These are phyloP conservation scores for Chamaea fasciata DNA, from an alignment of 2,113 vertebrate species.

Conservation along the genomic window DNA sequence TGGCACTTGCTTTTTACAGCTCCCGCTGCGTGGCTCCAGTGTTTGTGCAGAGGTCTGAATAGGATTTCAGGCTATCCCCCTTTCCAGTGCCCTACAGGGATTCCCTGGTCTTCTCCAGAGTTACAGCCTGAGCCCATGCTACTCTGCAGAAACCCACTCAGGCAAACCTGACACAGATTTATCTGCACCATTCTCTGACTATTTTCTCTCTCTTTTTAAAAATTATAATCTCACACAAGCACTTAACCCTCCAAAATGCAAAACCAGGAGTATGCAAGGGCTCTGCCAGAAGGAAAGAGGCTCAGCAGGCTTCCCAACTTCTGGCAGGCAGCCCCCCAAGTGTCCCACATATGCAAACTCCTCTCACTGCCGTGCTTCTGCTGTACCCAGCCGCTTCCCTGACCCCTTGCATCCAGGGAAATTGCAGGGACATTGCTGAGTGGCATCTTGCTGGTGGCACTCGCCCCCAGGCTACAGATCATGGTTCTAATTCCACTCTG, in stretches of 20 bases:
- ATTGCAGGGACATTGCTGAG: neutral
- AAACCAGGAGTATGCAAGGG: neutral
- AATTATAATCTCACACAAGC: neutral
- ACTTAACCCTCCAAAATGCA: neutral
- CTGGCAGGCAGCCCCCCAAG: neutral
- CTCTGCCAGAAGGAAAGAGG: neutral
- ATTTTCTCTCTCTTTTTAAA: neutral
- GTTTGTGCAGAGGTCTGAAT: neutral
- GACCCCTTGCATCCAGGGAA: neutral
- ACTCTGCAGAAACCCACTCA: neutral
- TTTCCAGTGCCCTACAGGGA: neutral
- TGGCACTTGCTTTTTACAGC: rapidly evolving
- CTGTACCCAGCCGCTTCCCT: rapidly evolving
- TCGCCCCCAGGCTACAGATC: neutral
- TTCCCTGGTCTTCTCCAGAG: neutral
- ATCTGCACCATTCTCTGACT: neutral
- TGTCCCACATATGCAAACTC: neutral
- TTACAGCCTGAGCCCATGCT: neutral
- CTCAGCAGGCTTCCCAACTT: neutral
- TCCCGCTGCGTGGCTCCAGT: neutral
- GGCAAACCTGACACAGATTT: neutral
- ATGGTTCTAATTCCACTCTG: neutral
- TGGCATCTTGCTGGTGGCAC: neutral
- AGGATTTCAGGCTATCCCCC: neutral
- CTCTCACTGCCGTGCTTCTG: rapidly evolving